Conservation (phyloP, 2,113 vertebrate genomes). For the Poeciliopsis occidentalis region DNA sequence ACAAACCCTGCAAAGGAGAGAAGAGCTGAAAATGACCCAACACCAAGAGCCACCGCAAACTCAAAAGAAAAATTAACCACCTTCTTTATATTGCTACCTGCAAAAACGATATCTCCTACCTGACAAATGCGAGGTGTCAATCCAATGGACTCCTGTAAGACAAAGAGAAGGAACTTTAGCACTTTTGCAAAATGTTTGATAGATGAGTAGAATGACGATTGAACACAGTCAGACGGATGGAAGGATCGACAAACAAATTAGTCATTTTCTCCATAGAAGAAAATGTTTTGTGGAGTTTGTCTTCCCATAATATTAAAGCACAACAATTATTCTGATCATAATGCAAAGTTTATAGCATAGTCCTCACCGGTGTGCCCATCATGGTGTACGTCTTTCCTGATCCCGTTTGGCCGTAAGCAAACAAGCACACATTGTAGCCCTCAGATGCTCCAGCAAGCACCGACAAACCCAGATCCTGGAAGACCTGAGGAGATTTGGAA, state of each 20-base stretch:
- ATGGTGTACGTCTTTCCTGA: constrained; percentile 99
- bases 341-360: neutral
- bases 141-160: constrained; percentile 87
- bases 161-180: neutral
- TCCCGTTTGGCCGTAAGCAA: constrained; percentile 98
- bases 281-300: neutral
- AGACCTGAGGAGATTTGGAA: constrained; percentile 82
- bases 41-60: neutral
- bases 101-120: constrained; percentile 73
- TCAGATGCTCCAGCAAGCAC: constrained; percentile 89
- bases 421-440: constrained; percentile 98
- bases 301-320: neutral
- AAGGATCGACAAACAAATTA: too few species aligned
- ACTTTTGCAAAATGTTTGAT: neutral
- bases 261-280: too few species aligned
- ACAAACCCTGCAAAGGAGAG: constrained; percentile 85
- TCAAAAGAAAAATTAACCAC: neutral
- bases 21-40: constrained; percentile 17
- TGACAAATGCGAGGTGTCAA: constrained; percentile 96
- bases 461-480: constrained; percentile 93
- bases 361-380: constrained; percentile 95
- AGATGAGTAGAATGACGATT: too few species aligned
- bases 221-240: too few species aligned
- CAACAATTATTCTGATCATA: neutral
- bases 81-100: neutral